phyloP scores from a whole-genome alignment of 37 sponge, comb jelly and placozoan species.

The Beroe forskalii region DNA sequence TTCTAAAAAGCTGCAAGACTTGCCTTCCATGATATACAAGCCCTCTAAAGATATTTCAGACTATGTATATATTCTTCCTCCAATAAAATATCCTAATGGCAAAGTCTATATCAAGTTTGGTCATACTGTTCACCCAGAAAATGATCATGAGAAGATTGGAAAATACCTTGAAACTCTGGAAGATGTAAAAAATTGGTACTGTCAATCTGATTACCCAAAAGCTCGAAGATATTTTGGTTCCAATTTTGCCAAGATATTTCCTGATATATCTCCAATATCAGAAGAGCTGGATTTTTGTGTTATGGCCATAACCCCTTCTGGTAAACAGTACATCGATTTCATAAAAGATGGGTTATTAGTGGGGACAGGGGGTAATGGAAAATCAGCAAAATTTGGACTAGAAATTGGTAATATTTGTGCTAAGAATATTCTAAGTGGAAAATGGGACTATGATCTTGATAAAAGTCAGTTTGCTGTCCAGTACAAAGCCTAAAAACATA shows the following conservation, averaged over 20 bases:
- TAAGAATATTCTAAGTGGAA: not conserved
- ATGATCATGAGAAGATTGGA: not conserved
- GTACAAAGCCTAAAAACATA: too few species aligned
- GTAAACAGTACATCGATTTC: slow-evolving; percentile 33
- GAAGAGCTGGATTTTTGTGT: slow-evolving; percentile 32
- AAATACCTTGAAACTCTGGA: not conserved
- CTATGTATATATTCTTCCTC: slow-evolving; percentile 44
- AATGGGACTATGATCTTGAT: not conserved
- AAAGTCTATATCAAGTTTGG: slow-evolving; percentile 38
- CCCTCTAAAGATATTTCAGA: not conserved
- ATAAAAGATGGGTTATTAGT: not conserved
- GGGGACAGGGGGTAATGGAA: slow-evolving; percentile 35
- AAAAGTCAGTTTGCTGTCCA: not conserved
- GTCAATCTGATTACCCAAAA: not conserved
- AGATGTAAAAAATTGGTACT: slow-evolving; percentile 29
- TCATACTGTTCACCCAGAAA: not conserved
- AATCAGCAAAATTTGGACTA: slow-evolving; percentile 44
- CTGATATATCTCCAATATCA: not conserved
- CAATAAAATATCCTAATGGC: slow-evolving; percentile 39
- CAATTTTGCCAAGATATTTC: not conserved
- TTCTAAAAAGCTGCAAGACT: not conserved
- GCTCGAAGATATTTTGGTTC: not conserved
- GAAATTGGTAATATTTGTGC: slow-evolving; percentile 41
- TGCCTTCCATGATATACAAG: slow-evolving; percentile 45
- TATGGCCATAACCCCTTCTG: slow-evolving; percentile 14